phyloP scores from a whole-genome alignment of 1,140 invertebrate species.

The Plutomurus gul region DNA sequence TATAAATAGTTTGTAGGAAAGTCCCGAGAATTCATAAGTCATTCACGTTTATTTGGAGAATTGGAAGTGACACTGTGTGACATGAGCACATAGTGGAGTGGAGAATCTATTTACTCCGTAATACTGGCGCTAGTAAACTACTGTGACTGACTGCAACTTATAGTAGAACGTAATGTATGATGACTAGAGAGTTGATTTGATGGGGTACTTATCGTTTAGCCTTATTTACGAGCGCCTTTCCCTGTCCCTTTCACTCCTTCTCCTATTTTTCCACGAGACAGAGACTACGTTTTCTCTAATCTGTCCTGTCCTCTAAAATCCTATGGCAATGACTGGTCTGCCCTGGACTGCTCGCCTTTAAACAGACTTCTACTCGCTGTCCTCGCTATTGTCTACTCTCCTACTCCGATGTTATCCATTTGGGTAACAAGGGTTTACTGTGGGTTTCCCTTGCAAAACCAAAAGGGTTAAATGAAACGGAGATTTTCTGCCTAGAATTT shows the following conservation, averaged over 20 bases:
- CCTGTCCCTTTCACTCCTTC: constrained; percentile 21
- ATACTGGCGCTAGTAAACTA: no score
- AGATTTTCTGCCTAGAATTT: no score
- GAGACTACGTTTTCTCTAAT: background rate
- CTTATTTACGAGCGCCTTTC: constrained; percentile 20
- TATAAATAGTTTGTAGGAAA: background rate
- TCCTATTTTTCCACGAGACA: constrained; percentile 4
- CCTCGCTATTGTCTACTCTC: no score
- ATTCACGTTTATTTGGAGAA: constrained; percentile 22
- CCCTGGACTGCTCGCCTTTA: no score
- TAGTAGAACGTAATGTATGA: background rate
- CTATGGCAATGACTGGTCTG: no score
- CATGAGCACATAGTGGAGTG: constrained; percentile 1
- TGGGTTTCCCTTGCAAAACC: no score
- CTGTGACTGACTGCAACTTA: background rate
- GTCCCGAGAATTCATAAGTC: constrained; percentile 17
- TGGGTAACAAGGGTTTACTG: no score
- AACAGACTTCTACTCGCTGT: no score
- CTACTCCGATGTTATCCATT: no score
- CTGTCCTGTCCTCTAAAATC: background rate
- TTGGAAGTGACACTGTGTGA: constrained; percentile 10
- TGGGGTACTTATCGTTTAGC: constrained; percentile 28
- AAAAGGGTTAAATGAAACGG: no score
- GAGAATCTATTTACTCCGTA: background rate
- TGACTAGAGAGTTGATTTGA: constrained; percentile 9